Evolutionary conservation across 2,797 vertebrate genomes (phyloP), one percentile per base, ranked within the genome.

Genomic region (Pelodytes ibericus): DNA sequence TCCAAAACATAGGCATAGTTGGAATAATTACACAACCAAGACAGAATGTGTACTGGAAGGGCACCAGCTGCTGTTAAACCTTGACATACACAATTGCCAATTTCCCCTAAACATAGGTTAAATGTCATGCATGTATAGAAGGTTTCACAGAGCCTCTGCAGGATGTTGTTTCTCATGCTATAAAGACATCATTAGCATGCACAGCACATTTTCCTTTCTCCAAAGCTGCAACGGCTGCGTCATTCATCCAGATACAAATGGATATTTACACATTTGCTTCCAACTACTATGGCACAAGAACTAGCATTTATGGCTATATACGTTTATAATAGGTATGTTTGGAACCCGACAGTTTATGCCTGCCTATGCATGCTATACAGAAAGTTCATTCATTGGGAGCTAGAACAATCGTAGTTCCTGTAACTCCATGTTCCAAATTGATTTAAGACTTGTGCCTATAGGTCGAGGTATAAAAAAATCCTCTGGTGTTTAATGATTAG

Each of bases 161-260:
- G 31, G 20, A 18, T 33, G 30, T 18, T n/a, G 29, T 62, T 62
- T 36, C 36, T 39, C 15, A 33, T n/a, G 29, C 29, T 11, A 64
- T 27, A 26, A 18, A 66, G 25, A 66, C 63, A 27, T 25, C 5
- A 66, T 66, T 44, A 26, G 22, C 41, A 47, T 47, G 63, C 39
- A 15, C 15, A n/a, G 25, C 63, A 47, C 41, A 47, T 66, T 66
- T 66, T 13, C 16, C 9, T 66, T 47, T 66, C 29, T 41, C 25
- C 61, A 66, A 29, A 47, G 39, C 63, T 41, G 58, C 27, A 31
- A 6, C 10, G 49, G 27, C 33, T n/a, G 39, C 41, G 18, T 66
- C 63, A 66, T 44, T 64, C 61, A 44, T 26, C 15, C 5, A 25
- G 41, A 27, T 16, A 66, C 39, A 49, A 27, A 66, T 49, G 39